Percentiles rank a stretch among this genome's conserved stretches.
phyloP scores from a whole-genome alignment of 1,140 invertebrate genomes.

The Metaphire vulgaris region DNA sequence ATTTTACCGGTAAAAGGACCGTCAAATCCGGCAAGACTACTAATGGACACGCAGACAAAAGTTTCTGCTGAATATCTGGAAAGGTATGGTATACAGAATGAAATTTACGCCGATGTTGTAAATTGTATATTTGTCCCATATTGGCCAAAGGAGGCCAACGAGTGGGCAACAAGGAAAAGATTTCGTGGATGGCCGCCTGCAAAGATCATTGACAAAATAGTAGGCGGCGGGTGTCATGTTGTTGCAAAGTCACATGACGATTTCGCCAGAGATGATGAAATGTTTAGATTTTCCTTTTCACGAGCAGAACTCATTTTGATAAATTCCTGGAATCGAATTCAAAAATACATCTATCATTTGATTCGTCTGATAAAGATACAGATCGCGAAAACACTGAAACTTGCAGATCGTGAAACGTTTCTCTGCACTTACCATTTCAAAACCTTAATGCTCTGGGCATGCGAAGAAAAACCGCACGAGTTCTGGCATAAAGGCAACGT shows the following conservation, averaged over 20 bases:
- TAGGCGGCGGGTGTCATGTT: background rate
- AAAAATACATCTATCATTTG: background rate
- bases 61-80: background rate
- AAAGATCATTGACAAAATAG: background rate
- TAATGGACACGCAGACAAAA: background rate
- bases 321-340: background rate
- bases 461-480: background rate
- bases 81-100: background rate
- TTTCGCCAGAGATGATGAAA: background rate
- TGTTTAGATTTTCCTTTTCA: constrained; percentile 1
- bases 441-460: background rate
- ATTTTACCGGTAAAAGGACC: background rate
- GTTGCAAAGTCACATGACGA: background rate
- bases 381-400: background rate
- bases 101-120: background rate
- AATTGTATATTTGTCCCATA: background rate
- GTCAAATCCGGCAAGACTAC: background rate
- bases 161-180: background rate
- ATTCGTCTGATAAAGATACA: background rate
- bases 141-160: background rate
- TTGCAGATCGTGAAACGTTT: background rate
- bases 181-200: background rate
- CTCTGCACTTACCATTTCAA: background rate
- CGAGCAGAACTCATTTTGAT: background rate
- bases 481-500: background rate